These are phyloP conservation scores for Acleris cristana DNA, from an alignment of 2,888 invertebrate genomes.

Conservation along the genomic window DNA sequence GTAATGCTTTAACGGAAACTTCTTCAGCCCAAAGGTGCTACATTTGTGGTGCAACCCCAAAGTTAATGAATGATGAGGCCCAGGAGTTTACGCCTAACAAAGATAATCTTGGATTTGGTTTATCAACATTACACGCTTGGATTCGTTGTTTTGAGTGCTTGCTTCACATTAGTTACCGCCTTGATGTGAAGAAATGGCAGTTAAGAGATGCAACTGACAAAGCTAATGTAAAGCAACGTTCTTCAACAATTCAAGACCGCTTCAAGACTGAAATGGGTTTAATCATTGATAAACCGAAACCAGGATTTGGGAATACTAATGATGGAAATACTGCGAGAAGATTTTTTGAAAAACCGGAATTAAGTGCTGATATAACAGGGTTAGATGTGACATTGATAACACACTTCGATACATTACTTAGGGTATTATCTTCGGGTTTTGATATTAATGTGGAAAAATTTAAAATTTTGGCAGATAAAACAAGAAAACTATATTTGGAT, in stretches of 20 bases:
- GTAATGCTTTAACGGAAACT: too few relatives aligned
- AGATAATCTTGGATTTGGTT: too few relatives aligned
- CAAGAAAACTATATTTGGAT: background rate
- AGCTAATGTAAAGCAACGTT: background rate
- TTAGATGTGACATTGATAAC: slow-evolving; percentile 6
- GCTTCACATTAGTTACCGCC: background rate
- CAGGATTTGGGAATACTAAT: slow-evolving; percentile 25
- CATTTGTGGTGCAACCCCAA: too few relatives aligned
- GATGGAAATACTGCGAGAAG: slow-evolving; percentile 29
- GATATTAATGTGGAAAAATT: background rate
- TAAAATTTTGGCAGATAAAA: background rate
- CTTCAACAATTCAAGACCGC: background rate
- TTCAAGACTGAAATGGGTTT: slow-evolving; percentile 9
- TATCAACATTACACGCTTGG: too few relatives aligned
- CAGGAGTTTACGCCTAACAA: too few relatives aligned
- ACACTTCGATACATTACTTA: background rate
- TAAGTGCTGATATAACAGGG: slow-evolving; percentile 9
- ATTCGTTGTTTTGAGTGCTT: too few relatives aligned
- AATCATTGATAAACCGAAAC: slow-evolving; percentile 28
- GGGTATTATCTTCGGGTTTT: background rate
- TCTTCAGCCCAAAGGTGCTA: too few relatives aligned
- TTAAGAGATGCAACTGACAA: background rate
- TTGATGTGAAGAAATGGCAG: background rate
- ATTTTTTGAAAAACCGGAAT: slow-evolving; percentile 15
- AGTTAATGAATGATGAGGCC: too few relatives aligned